A percentile compares a stretch with the other conserved stretches of the same genome.
phyloP scores from a whole-genome alignment of 1,140 invertebrate genomes.

The Brachionus sp. region DNA sequence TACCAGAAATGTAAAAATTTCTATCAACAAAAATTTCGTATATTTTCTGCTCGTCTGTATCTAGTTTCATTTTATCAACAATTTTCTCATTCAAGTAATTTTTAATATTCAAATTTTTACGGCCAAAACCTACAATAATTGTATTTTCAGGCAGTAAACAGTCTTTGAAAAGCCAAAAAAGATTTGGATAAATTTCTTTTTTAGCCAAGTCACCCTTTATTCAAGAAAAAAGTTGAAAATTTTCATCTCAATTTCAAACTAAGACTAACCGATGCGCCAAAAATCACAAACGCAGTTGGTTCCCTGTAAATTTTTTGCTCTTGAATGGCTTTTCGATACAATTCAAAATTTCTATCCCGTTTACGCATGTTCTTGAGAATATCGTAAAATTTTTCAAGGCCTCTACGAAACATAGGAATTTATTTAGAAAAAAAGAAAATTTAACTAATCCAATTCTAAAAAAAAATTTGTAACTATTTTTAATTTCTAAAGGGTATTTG shows the following conservation, averaged over 20 bases:
- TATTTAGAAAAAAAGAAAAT: background rate
- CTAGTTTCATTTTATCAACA: constrained; percentile 75
- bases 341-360: constrained; percentile 21
- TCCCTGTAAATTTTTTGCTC: constrained; percentile 48
- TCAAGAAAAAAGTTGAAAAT: background rate
- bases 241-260: background rate
- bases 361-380: background rate
- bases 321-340: constrained; percentile 9
- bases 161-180: constrained; percentile 91
- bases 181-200: constrained; percentile 97
- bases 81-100: constrained; percentile 64
- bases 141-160: constrained; percentile 83
- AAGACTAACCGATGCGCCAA: constrained; percentile 57
- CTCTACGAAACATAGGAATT: background rate
- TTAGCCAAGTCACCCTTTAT: constrained; percentile 82
- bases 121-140: constrained; percentile 86
- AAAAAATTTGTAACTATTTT: background rate
- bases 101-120: constrained; percentile 74
- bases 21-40: constrained; percentile 45
- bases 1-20: constrained; percentile 79
- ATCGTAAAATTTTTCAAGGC: background rate
- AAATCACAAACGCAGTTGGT: constrained; percentile 55
- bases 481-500: no score
- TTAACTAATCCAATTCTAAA: background rate
- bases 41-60: constrained; percentile 45